Percentiles rank a stretch among this genome's conserved stretches.
Evolutionary conservation across 2,797 vertebrate species (phyloP).

Genomic region (Clarias laeviceps): DNA sequence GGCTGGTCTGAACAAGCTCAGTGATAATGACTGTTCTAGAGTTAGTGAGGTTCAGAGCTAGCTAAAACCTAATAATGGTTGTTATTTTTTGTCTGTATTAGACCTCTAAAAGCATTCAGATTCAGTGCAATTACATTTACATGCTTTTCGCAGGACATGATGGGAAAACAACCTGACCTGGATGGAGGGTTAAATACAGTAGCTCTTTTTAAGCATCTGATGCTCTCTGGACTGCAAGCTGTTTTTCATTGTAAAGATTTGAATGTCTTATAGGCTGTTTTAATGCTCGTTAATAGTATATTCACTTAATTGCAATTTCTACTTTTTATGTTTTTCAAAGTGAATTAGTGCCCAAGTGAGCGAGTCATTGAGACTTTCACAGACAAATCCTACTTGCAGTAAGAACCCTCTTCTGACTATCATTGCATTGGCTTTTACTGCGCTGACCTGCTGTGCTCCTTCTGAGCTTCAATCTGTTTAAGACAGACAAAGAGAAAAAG

Average conservation of each 20-base stretch:
- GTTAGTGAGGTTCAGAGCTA: not conserved
- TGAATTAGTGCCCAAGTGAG: slow-evolving; percentile 16
- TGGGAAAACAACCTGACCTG: not conserved
- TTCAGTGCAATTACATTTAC: not conserved
- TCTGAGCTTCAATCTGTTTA: slow-evolving; percentile 34
- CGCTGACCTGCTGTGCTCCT: slow-evolving; percentile 20
- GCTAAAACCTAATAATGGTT: not conserved
- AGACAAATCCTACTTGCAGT: slow-evolving; percentile 23
- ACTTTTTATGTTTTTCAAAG: too few relatives aligned
- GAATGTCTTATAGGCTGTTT: not conserved
- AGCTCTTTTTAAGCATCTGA: not conserved
- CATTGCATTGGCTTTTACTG: slow-evolving; percentile 13
- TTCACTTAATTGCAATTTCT: not conserved
- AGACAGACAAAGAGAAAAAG: slow-evolving; percentile 29
- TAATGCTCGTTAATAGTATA: not conserved
- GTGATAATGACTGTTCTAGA: slow-evolving; percentile 21
- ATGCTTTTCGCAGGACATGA: not conserved
- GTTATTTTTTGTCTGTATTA: not conserved
- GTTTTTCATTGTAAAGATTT: not conserved
- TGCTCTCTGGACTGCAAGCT: not conserved
- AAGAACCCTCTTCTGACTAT: slow-evolving; percentile 22
- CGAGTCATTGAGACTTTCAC: slow-evolving; percentile 36
- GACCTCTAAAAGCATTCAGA: not conserved
- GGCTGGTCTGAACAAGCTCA: slow-evolving; percentile 8
- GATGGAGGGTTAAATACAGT: not conserved